Base-by-base conservation (phyloP, 2,113 vertebrate species). In the Machaerirhynchus nigripectus region DNA sequence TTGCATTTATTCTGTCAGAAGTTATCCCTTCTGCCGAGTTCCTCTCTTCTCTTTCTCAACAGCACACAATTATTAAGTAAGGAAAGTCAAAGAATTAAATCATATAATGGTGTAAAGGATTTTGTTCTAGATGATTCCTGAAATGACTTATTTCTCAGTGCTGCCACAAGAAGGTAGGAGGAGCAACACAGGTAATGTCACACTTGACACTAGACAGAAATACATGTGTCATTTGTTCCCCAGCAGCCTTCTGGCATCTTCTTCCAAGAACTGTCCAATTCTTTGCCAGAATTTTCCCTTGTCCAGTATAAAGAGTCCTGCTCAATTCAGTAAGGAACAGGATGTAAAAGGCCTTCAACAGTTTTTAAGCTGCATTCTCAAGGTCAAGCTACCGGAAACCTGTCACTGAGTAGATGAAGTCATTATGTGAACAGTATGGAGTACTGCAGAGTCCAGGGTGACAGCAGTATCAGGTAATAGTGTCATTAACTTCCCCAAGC, bases 201-300 rank as follows among this genome's bases (percentile, higher is more conserved):
- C 31, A 52, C 7, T 31, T 37, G 12, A 65, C 8, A 40, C 13
- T 15, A 39, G 65, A 84, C 40, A 75, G 9, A 61, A 84, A 73
- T 13, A 39, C 12, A 2, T 0, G 0, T 4, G 10, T 20, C 27
- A 50, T 47, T 84, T 63, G 28, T 12, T 56, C 12, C 11, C 17
- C 63, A 74, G 50, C 10, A 92, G 23, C 30, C 15, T 52, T 52
- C 53, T 39, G 7, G 21, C 14, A 27, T 46, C 35, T 79, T 42
- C 55, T 82, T 84, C 39, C 39, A 87, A 59, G 46, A 81, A 31
- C 2, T 40, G 23, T 31, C 22, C 10, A n/a, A 8, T 49, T 61
- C 20, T 77, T 94, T 69, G 11, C 28, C 49, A 65, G 22, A 56
- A 52, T 52, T 53, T 80, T 55, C 31, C 7, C 24, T 74, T 42